Base-by-base conservation (phyloP, 2,797 vertebrate genomes). In the Sebastes umbrosus region DNA sequence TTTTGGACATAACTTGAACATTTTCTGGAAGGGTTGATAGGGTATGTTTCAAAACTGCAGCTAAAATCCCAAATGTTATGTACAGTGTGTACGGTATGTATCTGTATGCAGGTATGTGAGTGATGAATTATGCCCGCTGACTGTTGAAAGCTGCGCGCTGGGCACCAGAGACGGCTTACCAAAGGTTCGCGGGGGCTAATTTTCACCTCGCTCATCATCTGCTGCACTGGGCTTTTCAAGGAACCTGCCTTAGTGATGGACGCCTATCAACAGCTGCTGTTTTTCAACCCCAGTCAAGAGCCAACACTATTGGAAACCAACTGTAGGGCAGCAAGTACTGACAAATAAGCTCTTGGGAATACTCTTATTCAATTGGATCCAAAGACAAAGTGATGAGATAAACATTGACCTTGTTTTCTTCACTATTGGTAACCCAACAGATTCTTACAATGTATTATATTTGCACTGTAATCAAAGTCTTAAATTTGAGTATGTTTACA, bases 231-330 rank as follows among this genome's bases (percentile, higher is more conserved):
- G 81, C 72, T 80, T 84, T 87, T 81, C 65, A 71, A 64, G 77
- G 74, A 69, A 80, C 76, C 59, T 65, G 66, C 46, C 63, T 10
- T 62, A 24, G 12, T 75, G 80, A 88, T 55, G 55, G 87, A 87
- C 1, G 74, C 29, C 76, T 25, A 75, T 84, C 71, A 79, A 77
- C 94, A 94, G 93, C 87, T 93, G 91, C 79, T 60, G 69, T 66
- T 89, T 84, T 74, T 73, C 67, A 65, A 32, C 63, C 29, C 18
- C 11, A 14, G 62, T 57, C 75, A 43, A 69, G 73, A 74, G 31
- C 24, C 65, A 31, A 11, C 34, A 27, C 9, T 59, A 75, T 69
- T 36, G 22, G 18, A 60, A 31, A 65, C 50, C n/a, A 32, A 74
- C 63, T 60, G 72, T 10, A 43, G 20, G 27, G 34, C 60, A 66